Evolutionary conservation across 2,113 vertebrate genomes (phyloP), one percentile per base, ranked within the genome.

Genomic region (Poeciliopsis turrubarensis): DNA sequence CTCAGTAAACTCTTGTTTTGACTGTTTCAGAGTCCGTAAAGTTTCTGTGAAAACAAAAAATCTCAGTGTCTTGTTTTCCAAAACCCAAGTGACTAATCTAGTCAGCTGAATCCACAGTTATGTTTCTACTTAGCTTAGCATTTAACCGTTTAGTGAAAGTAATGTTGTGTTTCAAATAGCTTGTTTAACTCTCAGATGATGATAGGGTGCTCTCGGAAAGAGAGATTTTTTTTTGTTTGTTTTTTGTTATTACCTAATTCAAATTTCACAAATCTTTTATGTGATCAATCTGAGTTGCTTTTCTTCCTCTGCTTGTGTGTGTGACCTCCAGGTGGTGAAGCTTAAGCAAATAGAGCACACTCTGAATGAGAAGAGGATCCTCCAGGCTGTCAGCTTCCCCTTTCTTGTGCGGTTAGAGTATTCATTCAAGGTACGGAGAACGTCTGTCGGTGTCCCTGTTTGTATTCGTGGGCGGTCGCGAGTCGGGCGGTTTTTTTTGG

Each of bases 261-360:
- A 75, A 19, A 60, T 68, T 26, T 68, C 25, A 32, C n/a, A 39
- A 30, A 4, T 60, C 5, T 62, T 31, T 47, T 34, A 30, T 70
- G 39, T 8, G 30, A 29, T 25, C 67, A 22, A 57, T 26, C 26
- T 67, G 41, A 29, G 0, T 6, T 37, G 17, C 32, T 31, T 3
- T 62, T 17, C 34, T 37, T 37, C 34, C 10, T 37, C 34, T 73
- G 44, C 44, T 17, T 76, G 65, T 75, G 30, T 65, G 32, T 65
- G 14, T 78, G 4, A 26, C 34, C 75, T 72, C 65, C 84, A 96
- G 95, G 96, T 97, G 81, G 96, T 97, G 69, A 98, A 98, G 85
- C 95, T 97, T 91, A 98, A 98, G 88, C 97, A 98, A 92, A 97
- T 97, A 1, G 97, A 98, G 83, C 97, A 98, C 87, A 97, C 97